Evolutionary conservation across 2,888 invertebrate species (phyloP).

Genomic region (Abscondita cerata): DNA sequence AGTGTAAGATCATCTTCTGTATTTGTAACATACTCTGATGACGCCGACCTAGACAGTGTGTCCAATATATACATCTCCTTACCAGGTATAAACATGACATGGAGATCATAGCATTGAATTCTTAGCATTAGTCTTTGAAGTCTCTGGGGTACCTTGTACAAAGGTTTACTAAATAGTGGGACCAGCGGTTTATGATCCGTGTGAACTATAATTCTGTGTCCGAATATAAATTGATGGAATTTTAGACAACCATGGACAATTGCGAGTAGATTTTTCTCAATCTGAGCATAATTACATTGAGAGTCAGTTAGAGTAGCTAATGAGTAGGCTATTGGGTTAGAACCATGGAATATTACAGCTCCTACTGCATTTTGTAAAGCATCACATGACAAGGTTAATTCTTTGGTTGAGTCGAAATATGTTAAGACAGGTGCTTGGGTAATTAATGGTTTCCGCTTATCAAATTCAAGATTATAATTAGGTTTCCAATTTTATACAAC

Average conservation of each 20-base stretch:
- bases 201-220: neutral
- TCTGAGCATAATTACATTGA: neutral
- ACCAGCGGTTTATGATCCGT: neutral
- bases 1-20: neutral
- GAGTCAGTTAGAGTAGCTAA: neutral
- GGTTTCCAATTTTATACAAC: neutral
- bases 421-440: neutral
- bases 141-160: neutral
- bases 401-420: neutral
- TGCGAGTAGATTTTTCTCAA: neutral
- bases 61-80: neutral
- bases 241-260: constrained; percentile 1
- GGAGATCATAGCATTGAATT: neutral
- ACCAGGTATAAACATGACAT: neutral
- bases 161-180: neutral
- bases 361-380: constrained; percentile 2
- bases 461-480: neutral
- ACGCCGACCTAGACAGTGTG: neutral
- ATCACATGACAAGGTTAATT: constrained; percentile 1
- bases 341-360: neutral
- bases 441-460: neutral
- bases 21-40: constrained; percentile 3
- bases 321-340: neutral
- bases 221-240: constrained; percentile 1
- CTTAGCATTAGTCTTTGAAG: constrained; percentile 2